Base-by-base conservation (phyloP, 2,113 vertebrate genomes). In the Sprattus sprattus region DNA sequence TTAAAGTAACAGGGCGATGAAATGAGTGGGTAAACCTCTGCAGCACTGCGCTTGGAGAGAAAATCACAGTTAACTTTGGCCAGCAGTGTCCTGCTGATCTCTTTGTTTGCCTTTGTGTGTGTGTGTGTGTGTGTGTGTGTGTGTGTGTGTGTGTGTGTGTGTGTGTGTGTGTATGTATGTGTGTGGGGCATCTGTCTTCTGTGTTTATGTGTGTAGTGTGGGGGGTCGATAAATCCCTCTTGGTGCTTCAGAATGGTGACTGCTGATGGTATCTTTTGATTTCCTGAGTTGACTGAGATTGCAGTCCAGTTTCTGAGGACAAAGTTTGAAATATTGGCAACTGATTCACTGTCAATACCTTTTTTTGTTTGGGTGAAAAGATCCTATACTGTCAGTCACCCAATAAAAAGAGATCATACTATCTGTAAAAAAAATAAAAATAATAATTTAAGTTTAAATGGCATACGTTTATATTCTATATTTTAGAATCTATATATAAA, bases 1-100 rank as follows among this genome's bases (percentile, higher is more conserved):
- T 78, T 39, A 78, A 13, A 78, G 71, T 39, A 78, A 28, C 25
- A 13, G 28, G 39, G 71, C 15, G 71, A 78, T 78, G 39, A 71
- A 71, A 78, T 78, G 71, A 78, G 28, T 78, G 71, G 39, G 71
- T 44, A 75, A 75, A 78, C 71, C 71, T 78, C 71, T 78, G 71
- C 71, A 78, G 71, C 71, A 39, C 10, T 39, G 71, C 71, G 44
- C 32, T 39, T 11, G 71, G 28, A 32, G 39, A 15, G 71, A 39
- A 78, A 39, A 78, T 32, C 28, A 78, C 71, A 78, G 71, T 78
- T 78, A 78, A 13, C 28, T 39, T 39, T 78, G 71, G 71, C 71
- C 71, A 78, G 71, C 13, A 39, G 15, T 5, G 71, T 32, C 25
- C 32, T 4, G 11, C 71, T 78, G 71, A 10, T 78, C 28, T 32